Evolutionary conservation across 2,888 invertebrate species (phyloP).

Genomic region (Oxyteleia sp.): DNA sequence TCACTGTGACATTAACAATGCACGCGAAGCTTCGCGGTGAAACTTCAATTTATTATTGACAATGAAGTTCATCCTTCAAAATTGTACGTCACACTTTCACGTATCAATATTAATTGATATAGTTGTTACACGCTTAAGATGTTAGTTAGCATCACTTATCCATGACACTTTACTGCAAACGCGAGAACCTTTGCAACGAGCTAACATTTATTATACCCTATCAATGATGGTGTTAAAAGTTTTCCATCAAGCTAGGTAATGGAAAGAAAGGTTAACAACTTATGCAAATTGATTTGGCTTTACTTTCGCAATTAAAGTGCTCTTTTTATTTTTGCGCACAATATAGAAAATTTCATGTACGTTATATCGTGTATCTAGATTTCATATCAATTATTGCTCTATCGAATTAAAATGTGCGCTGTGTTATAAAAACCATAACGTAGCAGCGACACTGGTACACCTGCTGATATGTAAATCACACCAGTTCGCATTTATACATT

Average conservation of each 20-base stretch:
- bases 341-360: background rate
- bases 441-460: slow-evolving; percentile 15
- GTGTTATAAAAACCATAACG: slow-evolving; percentile 19
- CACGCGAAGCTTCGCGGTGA: background rate
- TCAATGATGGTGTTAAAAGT: background rate
- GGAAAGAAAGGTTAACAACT: slow-evolving; percentile 3
- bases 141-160: background rate
- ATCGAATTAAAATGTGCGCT: slow-evolving; percentile 13
- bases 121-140: slow-evolving; percentile 10
- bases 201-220: slow-evolving; percentile 1
- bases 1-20: slow-evolving; percentile 45
- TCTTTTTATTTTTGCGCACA: slow-evolving; percentile 7
- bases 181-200: background rate
- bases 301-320: background rate
- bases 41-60: slow-evolving; percentile 14
- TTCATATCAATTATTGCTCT: slow-evolving; percentile 17
- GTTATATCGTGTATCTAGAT: background rate
- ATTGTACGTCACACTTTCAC: slow-evolving; percentile 3
- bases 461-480: slow-evolving; percentile 68
- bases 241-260: background rate
- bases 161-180: slow-evolving; percentile 4
- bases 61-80: background rate
- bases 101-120: slow-evolving; percentile 6
- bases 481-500: slow-evolving; percentile 52
- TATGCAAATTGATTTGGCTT: slow-evolving; percentile 1